Percentiles rank a stretch among this genome's conserved stretches.
Conservation (phyloP, 1,140 invertebrate genomes). For the Phenacoccus solenopsis region DNA sequence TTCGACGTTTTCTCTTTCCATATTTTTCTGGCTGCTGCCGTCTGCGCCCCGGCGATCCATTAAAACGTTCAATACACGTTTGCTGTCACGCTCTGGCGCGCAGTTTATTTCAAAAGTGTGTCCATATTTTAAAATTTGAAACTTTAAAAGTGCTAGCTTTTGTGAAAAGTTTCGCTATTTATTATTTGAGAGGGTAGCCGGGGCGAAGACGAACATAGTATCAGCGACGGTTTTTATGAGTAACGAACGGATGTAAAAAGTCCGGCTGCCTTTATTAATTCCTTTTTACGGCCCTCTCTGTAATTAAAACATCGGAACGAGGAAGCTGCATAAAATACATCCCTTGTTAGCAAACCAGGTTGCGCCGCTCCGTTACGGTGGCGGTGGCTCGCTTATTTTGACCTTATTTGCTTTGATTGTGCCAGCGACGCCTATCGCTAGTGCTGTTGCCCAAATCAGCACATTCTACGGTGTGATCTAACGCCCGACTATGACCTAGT, state of each 20-base stretch:
- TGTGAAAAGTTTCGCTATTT: constrained; percentile 15
- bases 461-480: too few relatives aligned
- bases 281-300: neutral
- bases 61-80: too few relatives aligned
- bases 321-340: neutral
- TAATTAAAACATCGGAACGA: constrained; percentile 14
- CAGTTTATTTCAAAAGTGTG: neutral
- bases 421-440: too few relatives aligned
- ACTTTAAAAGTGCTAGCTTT: constrained; percentile 2
- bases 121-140: neutral
- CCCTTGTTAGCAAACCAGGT: neutral
- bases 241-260: constrained; percentile 9
- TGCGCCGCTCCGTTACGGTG: too few relatives aligned
- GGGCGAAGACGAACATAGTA: neutral
- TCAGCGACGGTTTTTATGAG: neutral
- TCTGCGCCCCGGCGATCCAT: too few relatives aligned
- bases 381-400: too few relatives aligned
- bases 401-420: too few relatives aligned
- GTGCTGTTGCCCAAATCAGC: too few relatives aligned
- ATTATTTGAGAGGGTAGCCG: neutral
- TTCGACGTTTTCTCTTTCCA: too few relatives aligned
- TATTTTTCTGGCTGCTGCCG: too few relatives aligned
- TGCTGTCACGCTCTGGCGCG: neutral
- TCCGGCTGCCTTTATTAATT: constrained; percentile 16
- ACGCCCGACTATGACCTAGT: too few relatives aligned